Evolutionary conservation across 2,797 vertebrate species (phyloP).

Genomic region (Amblyraja radiata): DNA sequence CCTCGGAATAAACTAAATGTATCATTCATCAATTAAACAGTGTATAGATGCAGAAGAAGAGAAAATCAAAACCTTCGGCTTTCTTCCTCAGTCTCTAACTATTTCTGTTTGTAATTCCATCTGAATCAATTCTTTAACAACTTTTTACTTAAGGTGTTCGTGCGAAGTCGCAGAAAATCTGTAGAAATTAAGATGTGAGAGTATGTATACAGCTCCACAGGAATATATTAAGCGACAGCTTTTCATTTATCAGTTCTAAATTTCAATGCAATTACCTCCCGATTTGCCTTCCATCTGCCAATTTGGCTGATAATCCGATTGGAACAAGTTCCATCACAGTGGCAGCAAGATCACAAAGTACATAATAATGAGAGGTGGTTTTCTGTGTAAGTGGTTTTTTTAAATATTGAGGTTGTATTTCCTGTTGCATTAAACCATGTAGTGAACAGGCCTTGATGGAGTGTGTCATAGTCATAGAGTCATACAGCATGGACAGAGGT

Average conservation of each 20-base stretch:
- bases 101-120: too few species aligned
- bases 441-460: not conserved
- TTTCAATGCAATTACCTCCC: not conserved
- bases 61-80: too few species aligned
- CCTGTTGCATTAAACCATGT: not conserved
- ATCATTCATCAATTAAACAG: too few species aligned
- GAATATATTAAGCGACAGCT: not conserved
- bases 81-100: too few species aligned
- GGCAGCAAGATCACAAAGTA: not conserved
- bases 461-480: too few species aligned
- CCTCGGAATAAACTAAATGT: too few species aligned
- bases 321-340: not conserved
- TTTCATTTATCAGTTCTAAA: not conserved
- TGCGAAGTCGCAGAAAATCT: too few species aligned
- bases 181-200: not conserved
- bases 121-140: too few species aligned
- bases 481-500: too few species aligned
- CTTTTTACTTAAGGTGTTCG: too few species aligned
- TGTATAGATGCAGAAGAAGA: too few species aligned
- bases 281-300: not conserved
- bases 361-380: not conserved
- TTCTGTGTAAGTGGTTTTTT: not conserved
- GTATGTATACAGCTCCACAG: not conserved
- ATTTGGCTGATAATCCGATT: not conserved
- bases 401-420: not conserved